Evolutionary conservation across 2,113 vertebrate genomes (phyloP), one percentile per base, ranked within the genome.

Genomic region (Conger conger): DNA sequence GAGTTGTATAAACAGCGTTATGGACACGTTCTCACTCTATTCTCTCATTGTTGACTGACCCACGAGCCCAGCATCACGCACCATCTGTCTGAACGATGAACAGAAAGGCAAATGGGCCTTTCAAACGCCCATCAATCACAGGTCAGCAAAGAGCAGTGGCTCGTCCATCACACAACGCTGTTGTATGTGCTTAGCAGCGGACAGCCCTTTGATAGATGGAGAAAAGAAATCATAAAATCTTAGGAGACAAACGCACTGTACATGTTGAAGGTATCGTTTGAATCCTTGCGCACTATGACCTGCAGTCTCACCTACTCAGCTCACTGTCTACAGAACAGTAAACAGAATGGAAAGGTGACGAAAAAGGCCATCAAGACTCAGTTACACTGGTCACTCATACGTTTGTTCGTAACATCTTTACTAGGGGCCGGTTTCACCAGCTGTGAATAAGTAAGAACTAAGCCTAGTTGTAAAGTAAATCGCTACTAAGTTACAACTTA

Each of bases 91-190:
- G 37, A 78, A 20, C 30, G 79, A 80, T 45, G 79, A 50, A 37
- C 30, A 84, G 83, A n/a, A 57, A 36, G 54, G 50, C 33, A 53
- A 84, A 84, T 84, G 83, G 76, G 76, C 45, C 30, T 84, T 79
- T 84, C 27, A 84, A 57, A 54, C 79, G 20, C 33, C 42, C 45
- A 84, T 84, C 83, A 76, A 78, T 84, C 83, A 78, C n/a, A 40
- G 42, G n/a, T 42, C 82, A 50, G 27, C 9, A 60, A 40, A 45
- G n/a, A 76, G 37, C 63, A 76, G 20, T 30, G 23, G 76, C 45
- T 33, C 6, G 60, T 50, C 45, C 79, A 30, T 33, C 79, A 81
- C n/a, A 15, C 42, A 42, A 53, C 15, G 23, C 40, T 30, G 11
- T 80, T 80, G 79, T 50, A 20, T 30, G 38, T 38, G 3, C 35